phyloP scores from a whole-genome alignment of 2,888 invertebrate genomes.

The Ormyrus thymus region DNA sequence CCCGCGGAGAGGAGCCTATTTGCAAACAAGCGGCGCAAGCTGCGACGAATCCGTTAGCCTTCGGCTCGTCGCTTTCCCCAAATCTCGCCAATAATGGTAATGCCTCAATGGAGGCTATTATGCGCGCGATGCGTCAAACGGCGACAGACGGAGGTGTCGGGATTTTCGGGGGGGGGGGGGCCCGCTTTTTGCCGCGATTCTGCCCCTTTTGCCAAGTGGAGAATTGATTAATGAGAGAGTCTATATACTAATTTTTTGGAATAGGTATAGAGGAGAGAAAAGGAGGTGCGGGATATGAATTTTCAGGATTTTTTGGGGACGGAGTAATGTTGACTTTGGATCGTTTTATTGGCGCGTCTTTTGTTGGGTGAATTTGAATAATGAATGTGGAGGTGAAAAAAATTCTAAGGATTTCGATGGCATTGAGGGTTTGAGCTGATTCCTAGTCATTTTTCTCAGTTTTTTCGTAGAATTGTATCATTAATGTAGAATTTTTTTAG shows the following conservation, averaged over 20 bases:
- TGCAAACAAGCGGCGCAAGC: constrained; percentile 73
- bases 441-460: no score
- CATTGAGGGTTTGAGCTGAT: no score
- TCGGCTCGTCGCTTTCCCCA: constrained; percentile 70
- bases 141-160: constrained; percentile 70
- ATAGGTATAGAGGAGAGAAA: no score
- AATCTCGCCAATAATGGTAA: constrained; percentile 73
- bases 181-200: constrained; percentile 26
- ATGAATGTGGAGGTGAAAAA: not conserved
- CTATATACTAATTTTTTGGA: no score
- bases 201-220: constrained; percentile 19
- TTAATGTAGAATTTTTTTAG: no score
- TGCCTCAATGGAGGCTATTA: constrained; percentile 69
- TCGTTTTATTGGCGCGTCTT: not conserved
- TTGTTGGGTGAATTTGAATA: constrained; percentile 4
- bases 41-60: constrained; percentile 72
- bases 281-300: not conserved
- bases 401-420: no score
- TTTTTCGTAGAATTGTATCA: no score
- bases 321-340: not conserved
- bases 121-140: constrained; percentile 67
- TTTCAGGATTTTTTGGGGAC: not conserved
- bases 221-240: constrained; percentile 9
- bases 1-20: constrained; percentile 66
- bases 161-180: constrained; percentile 60